Evolutionary conservation across 2,797 vertebrate genomes (phyloP).

Genomic region (Ambastaia sidthimunki): DNA sequence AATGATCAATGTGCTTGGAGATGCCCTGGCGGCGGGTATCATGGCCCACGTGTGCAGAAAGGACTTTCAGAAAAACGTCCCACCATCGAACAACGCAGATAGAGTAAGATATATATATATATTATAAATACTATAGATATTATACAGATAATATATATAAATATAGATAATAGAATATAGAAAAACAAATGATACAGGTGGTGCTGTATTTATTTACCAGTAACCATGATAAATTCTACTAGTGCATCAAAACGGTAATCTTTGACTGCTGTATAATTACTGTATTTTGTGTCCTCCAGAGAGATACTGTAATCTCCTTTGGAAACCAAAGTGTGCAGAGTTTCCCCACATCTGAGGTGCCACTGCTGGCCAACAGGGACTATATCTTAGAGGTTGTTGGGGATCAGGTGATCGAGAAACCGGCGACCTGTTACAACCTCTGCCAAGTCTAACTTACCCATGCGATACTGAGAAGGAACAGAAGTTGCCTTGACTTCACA

Average conservation of each 20-base stretch:
- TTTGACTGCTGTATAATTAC: not conserved
- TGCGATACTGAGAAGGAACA: slow-evolving; percentile 12
- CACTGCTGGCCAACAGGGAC: slow-evolving; percentile 76
- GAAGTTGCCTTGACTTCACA: slow-evolving; percentile 60
- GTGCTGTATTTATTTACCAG: not conserved
- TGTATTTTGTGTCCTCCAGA: slow-evolving; percentile 30
- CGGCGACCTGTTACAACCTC: slow-evolving; percentile 78
- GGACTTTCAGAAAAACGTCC: slow-evolving; percentile 73
- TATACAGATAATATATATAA: too few species aligned
- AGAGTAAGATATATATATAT: slow-evolving; percentile 66
- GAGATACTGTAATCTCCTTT: slow-evolving; percentile 66
- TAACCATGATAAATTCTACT: not conserved
- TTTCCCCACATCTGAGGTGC: slow-evolving; percentile 72
- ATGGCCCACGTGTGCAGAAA: slow-evolving; percentile 84
- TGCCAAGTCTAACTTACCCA: slow-evolving; percentile 77
- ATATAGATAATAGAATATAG: too few species aligned
- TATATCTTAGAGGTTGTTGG: slow-evolving; percentile 80
- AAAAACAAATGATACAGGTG: not conserved
- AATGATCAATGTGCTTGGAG: slow-evolving; percentile 89
- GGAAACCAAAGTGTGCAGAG: slow-evolving; percentile 69
- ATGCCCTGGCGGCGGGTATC: slow-evolving; percentile 87
- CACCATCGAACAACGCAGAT: slow-evolving; percentile 43
- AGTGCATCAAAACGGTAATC: not conserved
- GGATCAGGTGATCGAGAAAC: slow-evolving; percentile 74
- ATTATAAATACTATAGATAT: too few species aligned